phyloP scores from a whole-genome alignment of 1,140 invertebrate genomes.

The Diorhabda elongata region DNA sequence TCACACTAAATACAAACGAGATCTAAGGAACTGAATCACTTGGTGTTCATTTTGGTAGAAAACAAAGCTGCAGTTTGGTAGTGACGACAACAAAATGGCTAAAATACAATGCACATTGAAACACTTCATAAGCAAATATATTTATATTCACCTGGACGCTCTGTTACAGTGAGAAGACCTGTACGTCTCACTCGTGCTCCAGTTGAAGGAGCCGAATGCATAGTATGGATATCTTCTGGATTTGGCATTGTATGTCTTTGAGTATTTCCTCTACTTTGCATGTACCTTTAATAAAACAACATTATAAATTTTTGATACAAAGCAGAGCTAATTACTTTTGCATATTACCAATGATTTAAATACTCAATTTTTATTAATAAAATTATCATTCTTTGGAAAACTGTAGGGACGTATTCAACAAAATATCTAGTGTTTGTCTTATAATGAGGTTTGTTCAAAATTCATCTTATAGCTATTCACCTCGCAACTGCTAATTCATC shows the following conservation, averaged over 20 bases:
- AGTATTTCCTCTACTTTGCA: constrained; percentile 64
- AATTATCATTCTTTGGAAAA: too few species aligned
- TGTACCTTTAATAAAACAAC: constrained; percentile 56
- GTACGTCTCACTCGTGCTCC: constrained; percentile 64
- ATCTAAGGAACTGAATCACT: too few species aligned
- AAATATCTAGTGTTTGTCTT: too few species aligned
- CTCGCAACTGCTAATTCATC: constrained; percentile 52
- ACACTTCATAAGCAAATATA: background rate
- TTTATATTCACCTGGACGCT: constrained; percentile 71
- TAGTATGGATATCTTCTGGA: constrained; percentile 60
- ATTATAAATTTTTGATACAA: background rate
- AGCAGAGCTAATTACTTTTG: too few species aligned
- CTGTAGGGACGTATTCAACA: too few species aligned
- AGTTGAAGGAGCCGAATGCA: constrained; percentile 47
- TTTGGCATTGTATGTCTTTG: constrained; percentile 64
- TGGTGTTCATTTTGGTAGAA: too few species aligned
- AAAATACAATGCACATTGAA: background rate
- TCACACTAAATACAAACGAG: too few species aligned
- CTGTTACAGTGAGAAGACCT: constrained; percentile 78
- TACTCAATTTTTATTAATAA: too few species aligned
- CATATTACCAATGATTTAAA: too few species aligned
- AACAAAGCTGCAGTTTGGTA: too few species aligned
- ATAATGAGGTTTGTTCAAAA: too few species aligned
- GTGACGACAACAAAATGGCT: too few species aligned
- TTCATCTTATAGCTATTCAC: constrained; percentile 32